A percentile compares a stretch with the other conserved stretches of the same genome.
Conservation (phyloP, 1,140 invertebrate species). For the Caenorhabditis tropicalis region DNA sequence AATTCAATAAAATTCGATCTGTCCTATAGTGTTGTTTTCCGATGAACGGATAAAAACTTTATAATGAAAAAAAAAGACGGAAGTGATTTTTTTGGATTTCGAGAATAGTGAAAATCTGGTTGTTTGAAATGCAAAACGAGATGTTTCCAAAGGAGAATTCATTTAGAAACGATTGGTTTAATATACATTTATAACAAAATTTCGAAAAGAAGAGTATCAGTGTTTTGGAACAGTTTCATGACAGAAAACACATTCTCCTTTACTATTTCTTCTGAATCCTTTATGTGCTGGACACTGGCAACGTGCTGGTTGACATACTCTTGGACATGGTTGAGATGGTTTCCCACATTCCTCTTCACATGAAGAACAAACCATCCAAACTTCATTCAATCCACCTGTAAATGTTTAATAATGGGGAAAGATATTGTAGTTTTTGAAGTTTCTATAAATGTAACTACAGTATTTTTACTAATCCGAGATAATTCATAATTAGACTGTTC, state of each 20-base stretch:
- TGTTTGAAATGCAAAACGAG: too few species aligned
- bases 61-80: too few species aligned
- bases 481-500: too few species aligned
- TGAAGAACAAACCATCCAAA: conserved; percentile 48
- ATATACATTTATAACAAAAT: background rate
- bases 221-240: background rate
- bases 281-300: conserved; percentile 50
- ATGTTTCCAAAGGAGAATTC: too few species aligned
- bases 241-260: conserved; percentile 38
- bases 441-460: too few species aligned
- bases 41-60: too few species aligned
- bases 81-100: too few species aligned
- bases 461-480: too few species aligned
- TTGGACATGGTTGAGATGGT: conserved; percentile 29
- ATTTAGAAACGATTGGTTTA: background rate
- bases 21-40: too few species aligned
- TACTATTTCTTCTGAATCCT: conserved; percentile 35
- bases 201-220: background rate
- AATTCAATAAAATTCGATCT: too few species aligned
- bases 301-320: conserved; percentile 45
- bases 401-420: background rate
- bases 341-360: conserved; percentile 48
- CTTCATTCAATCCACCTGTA: conserved; percentile 43
- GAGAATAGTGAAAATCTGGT: too few species aligned
- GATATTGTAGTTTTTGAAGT: background rate